Conservation (phyloP, 2,888 invertebrate genomes). For the Drosophila helvetica region DNA sequence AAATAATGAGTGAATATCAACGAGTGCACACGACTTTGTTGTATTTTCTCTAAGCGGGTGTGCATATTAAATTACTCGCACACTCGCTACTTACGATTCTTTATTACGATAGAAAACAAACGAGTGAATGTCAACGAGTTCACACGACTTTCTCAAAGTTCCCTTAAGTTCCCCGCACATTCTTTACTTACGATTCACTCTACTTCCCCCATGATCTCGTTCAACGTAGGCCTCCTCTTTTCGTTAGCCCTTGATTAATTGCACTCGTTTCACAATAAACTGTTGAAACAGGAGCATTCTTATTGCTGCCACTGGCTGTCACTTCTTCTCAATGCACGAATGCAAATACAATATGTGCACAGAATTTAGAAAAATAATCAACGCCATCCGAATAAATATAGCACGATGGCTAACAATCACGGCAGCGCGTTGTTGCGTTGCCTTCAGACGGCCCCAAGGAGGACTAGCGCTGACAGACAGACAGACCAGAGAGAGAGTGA, state of each 20-base stretch:
- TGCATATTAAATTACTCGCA: no score
- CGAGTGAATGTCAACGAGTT: background rate
- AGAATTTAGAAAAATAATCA: constrained; percentile 56
- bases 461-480: constrained; percentile 18
- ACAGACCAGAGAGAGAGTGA: background rate
- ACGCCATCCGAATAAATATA: constrained; percentile 61
- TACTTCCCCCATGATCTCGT: constrained; percentile 5
- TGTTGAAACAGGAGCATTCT: constrained; percentile 15
- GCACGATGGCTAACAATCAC: constrained; percentile 48
- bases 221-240: constrained; percentile 10
- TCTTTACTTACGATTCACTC: background rate
- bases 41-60: no score
- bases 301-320: constrained; percentile 28
- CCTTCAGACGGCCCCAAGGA: constrained; percentile 24
- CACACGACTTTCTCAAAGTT: no score
- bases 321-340: constrained; percentile 35
- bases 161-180: no score
- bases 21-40: no score
- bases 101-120: background rate
- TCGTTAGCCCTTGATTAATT: constrained; percentile 40
- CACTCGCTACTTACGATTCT: no score
- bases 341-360: constrained; percentile 56
- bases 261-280: constrained; percentile 31
- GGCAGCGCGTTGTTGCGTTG: constrained; percentile 43
- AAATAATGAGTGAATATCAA: background rate